Conservation (phyloP, 2,797 vertebrate genomes). For the Babyrousa celebensis region DNA sequence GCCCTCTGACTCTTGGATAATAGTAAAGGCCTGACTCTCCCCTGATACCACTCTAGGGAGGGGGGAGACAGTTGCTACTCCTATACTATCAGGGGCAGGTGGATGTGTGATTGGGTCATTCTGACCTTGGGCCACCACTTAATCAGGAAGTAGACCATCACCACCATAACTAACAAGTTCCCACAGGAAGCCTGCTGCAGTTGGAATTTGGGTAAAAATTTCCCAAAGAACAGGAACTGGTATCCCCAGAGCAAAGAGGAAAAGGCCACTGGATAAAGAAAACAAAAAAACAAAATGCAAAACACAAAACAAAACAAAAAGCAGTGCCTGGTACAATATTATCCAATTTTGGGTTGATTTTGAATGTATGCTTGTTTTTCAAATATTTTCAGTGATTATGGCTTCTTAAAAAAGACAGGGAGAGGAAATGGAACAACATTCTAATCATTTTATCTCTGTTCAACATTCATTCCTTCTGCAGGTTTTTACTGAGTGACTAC, state of each 20-base stretch:
- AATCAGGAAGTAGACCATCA: not conserved
- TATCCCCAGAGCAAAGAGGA: not conserved
- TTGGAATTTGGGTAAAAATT: not conserved
- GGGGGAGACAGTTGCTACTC: not conserved
- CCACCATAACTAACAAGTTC: not conserved
- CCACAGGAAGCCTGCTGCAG: not conserved
- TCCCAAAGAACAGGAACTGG: not conserved
- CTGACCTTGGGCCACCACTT: no score
- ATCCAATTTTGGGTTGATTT: not conserved
- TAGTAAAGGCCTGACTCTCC: not conserved
- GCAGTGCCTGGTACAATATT: not conserved
- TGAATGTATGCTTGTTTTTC: not conserved
- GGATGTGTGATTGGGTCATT: not conserved
- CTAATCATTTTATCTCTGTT: not conserved
- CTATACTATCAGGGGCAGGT: not conserved
- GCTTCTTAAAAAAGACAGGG: not conserved
- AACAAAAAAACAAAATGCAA: not conserved
- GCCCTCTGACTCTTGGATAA: no score
- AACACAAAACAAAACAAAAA: not conserved
- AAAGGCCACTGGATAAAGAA: not conserved
- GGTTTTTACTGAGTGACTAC: not conserved
- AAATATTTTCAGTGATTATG: not conserved
- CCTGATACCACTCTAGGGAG: not conserved
- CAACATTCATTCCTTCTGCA: not conserved
- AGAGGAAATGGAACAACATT: not conserved